Evolutionary conservation across 2,888 invertebrate genomes (phyloP), one percentile per base, ranked within the genome.

Genomic region (Carpatolechia fugitivella): DNA sequence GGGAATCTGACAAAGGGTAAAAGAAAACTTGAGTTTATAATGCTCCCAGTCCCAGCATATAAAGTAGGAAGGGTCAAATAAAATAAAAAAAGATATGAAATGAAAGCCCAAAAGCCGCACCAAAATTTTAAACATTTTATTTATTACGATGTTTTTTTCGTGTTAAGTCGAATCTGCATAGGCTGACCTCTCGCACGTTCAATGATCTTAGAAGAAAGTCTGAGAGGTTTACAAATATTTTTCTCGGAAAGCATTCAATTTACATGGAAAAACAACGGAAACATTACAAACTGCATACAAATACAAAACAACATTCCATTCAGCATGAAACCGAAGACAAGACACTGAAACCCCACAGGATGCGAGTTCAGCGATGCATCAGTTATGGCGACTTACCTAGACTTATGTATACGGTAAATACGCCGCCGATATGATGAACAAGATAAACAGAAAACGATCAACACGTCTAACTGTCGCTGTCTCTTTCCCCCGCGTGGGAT

Each of bases 381-480:
- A 78, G 82, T 81, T 81, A 83, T 77, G 10, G 18, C 72, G 68
- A 68, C n/a, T 69, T 66, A 65, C 72, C 63, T 70, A 69, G 68
- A 72, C 61, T 59, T 68, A 70, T 64, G 62, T 70, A 69, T 60
- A 60, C 61, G 66, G 78, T 82, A 84, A 76, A 85, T 85, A 79
- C 78, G 70, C 64, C 74, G 69, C 72, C 61, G 64, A 83, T 79
- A 82, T 82, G 84, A 87, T 77, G 80, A 85, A 87, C 83, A 84
- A 83, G 86, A 89, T 85, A 85, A 86, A 85, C 82, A 81, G 71
- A 77, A 77, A 72, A 76, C 78, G 76, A 76, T 73, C 76, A 70
- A 70, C 70, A 69, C 62, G 65, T 69, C 68, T 64, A 52, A 51
- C 46, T 80, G 67, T 68, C 55, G 59, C 73, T 66, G 65, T 86